Base-by-base conservation (phyloP, 1,140 invertebrate species). In the Chrysopa pallens region DNA sequence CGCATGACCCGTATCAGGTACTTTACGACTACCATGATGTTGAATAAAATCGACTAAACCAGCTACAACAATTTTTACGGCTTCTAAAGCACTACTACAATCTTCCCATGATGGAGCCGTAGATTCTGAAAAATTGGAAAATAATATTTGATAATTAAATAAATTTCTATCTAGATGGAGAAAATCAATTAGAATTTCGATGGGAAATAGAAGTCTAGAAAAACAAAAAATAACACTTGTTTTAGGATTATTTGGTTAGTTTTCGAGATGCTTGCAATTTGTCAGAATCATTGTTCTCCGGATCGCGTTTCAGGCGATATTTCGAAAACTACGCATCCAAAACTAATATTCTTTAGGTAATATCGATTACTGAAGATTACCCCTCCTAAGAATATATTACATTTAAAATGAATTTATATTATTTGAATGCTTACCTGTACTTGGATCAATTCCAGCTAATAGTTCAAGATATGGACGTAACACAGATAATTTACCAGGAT, bases 11-110 rank as follows among this genome's bases (percentile, higher is more conserved):
- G 64, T 59, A 48, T 71, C 69, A 63, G 77, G 63, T 36, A 70
- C 50, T 51, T 76, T 75, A 4, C 74, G 62, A 46, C 66, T 76
- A n/a, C 74, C 76, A 51, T 87, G 80, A 47, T 84, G 79, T 53
- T 84, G 77, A 43, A 91, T 72, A 54, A 91, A 92, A 39, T 88
- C 80, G 0, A 91, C 78, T 1, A 93, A 64, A 5, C 86, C 84
- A 27, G 81, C 73, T 0, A 93, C 83, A 4, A 90, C 85, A 49
- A 76, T 75, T 48, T 75, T 75, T 0, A 87, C 82, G 4, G 85
- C 80, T 54, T 83, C 79, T 59, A 92, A 66, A 6, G 85, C 78
- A 48, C 75, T 73, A 8, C 78, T 74, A 42, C 84, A 74, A 51
- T 83, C 78, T 36, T 68, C 60, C 79, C 82, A 84, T n/a, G 66